phyloP scores from a whole-genome alignment of 2,888 invertebrate species.

The Limulus polyphemus region DNA sequence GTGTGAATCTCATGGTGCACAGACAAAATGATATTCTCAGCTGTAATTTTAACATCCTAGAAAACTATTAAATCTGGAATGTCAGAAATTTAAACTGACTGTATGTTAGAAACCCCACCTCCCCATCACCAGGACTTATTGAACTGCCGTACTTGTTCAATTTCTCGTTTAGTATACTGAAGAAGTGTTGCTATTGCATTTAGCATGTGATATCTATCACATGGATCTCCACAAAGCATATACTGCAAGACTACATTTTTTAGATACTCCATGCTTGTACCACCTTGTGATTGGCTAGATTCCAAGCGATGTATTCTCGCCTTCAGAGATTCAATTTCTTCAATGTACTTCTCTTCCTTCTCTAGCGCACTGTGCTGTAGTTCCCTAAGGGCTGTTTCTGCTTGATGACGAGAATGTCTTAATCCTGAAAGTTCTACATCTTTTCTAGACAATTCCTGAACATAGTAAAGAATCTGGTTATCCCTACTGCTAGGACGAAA shows the following conservation, averaged over 20 bases:
- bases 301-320: constrained; percentile 38
- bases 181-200: constrained; percentile 78
- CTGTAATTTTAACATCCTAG: too few species aligned
- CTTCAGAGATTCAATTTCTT: constrained; percentile 33
- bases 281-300: constrained; percentile 51
- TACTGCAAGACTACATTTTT: constrained; percentile 80
- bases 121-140: too few species aligned
- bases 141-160: constrained; percentile 34
- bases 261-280: constrained; percentile 75
- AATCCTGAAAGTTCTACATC: constrained; percentile 62
- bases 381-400: constrained; percentile 45
- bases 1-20: too few species aligned
- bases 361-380: constrained; percentile 37
- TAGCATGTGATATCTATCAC: constrained; percentile 64
- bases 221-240: constrained; percentile 53
- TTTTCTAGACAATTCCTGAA: constrained; percentile 64
- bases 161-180: constrained; percentile 61
- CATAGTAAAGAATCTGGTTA: constrained; percentile 56
- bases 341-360: constrained; percentile 46
- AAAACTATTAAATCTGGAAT: too few species aligned
- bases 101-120: too few species aligned
- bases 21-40: too few species aligned
- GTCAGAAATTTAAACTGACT: too few species aligned
- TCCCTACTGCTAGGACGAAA: constrained; percentile 24
- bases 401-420: constrained; percentile 53